A percentile compares a stretch with the other conserved stretches of the same genome.
phyloP scores from a whole-genome alignment of 2,888 invertebrate species.

The Drosophila mercatorum region DNA sequence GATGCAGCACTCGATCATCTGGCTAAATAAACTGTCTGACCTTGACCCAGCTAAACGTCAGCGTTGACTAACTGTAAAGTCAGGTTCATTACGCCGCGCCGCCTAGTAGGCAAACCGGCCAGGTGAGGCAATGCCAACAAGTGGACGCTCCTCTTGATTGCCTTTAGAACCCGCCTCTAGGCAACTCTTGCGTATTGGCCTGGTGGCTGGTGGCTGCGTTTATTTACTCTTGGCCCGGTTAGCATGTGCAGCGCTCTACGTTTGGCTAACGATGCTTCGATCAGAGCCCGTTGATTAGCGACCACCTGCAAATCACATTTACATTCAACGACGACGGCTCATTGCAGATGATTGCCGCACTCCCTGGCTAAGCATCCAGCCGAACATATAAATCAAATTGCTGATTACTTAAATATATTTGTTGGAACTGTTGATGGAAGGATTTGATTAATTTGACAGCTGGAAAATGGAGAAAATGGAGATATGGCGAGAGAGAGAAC shows the following conservation, averaged over 20 bases:
- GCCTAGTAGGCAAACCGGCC: conserved; percentile 35
- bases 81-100: conserved; percentile 46
- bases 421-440: conserved; percentile 14
- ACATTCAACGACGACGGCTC: conserved; percentile 30
- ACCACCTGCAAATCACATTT: conserved; percentile 76
- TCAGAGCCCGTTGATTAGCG: conserved; percentile 71
- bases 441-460: conserved; percentile 4
- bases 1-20: conserved; percentile 19
- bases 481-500: neutral
- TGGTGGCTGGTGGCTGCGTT: conserved; percentile 15
- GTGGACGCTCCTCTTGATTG: conserved; percentile 31
- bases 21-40: conserved; percentile 51
- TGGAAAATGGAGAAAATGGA: neutral
- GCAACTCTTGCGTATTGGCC: conserved; percentile 33
- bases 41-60: conserved; percentile 69
- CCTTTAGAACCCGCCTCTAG: conserved; percentile 20
- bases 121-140: conserved; percentile 5
- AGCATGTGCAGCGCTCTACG: conserved; percentile 44
- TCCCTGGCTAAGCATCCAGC: conserved; percentile 5
- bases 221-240: conserved; percentile 69
- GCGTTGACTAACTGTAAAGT: conserved; percentile 52
- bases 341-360: conserved; percentile 15
- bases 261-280: conserved; percentile 49
- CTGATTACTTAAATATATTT: conserved; percentile 31
- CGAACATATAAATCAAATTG: conserved; percentile 33